These are phyloP conservation scores for Florisuga fusca DNA, from an alignment of 2,797 vertebrate genomes.

Conservation along the genomic window DNA sequence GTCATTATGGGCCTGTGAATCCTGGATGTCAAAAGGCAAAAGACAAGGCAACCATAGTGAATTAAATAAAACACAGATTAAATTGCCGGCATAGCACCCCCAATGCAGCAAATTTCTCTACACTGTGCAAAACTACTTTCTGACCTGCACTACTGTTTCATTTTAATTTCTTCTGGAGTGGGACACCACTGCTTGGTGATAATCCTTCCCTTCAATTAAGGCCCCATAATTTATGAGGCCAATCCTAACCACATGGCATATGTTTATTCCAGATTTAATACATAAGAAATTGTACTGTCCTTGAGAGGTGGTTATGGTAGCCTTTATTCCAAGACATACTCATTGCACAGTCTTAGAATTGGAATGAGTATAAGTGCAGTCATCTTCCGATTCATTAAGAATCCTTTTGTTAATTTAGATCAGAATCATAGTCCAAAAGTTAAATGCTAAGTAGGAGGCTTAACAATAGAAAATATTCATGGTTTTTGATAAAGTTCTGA, in stretches of 20 bases:
- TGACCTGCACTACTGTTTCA: not conserved
- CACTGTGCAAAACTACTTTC: not conserved
- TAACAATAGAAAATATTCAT: not conserved
- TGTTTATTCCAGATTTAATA: not conserved
- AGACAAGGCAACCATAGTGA: not conserved
- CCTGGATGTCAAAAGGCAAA: constrained; percentile 47
- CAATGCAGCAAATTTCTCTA: not conserved
- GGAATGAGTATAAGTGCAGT: not conserved
- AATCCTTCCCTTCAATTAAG: not conserved
- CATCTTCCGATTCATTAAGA: not conserved
- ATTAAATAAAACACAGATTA: constrained; percentile 27
- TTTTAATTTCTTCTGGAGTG: not conserved
- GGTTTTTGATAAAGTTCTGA: not conserved
- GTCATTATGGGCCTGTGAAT: constrained; percentile 53
- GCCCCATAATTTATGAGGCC: not conserved
- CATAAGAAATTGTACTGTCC: not conserved
- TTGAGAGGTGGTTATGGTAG: not conserved
- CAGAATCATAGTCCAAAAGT: not conserved
- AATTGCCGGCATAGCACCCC: not conserved
- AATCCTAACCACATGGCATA: not conserved
- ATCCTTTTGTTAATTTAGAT: not conserved
- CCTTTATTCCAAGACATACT: not conserved
- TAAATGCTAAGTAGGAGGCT: not conserved
- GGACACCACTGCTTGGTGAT: not conserved
- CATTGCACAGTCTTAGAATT: not conserved